These are phyloP conservation scores for Coptotermes formosanus DNA, from an alignment of 1,140 invertebrate genomes.

Conservation along the genomic window DNA sequence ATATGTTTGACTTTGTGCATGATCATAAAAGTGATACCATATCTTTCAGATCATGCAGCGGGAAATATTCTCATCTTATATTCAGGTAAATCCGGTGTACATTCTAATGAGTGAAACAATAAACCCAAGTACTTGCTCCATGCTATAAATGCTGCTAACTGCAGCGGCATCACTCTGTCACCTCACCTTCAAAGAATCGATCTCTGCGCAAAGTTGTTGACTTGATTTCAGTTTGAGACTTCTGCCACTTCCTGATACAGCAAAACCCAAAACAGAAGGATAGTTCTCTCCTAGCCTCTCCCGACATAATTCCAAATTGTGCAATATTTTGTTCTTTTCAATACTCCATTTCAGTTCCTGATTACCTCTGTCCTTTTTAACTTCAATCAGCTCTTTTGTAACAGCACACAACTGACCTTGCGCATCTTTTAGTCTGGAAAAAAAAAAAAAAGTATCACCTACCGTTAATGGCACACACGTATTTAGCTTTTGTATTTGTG, in stretches of 20 bases:
- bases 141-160: too few species aligned
- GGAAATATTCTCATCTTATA: too few species aligned
- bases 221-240: not conserved
- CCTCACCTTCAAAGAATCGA: not conserved
- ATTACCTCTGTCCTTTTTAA: slow-evolving; percentile 22
- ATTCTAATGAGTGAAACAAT: too few species aligned
- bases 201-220: not conserved
- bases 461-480: not conserved
- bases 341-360: slow-evolving; percentile 30
- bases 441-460: too few species aligned
- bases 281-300: slow-evolving; percentile 30
- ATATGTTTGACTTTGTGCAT: too few species aligned
- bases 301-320: slow-evolving; percentile 28
- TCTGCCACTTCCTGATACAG: not conserved
- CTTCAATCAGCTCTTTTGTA: slow-evolving; percentile 20
- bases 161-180: too few species aligned
- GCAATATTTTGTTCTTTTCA: slow-evolving; percentile 33
- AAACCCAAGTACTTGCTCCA: too few species aligned
- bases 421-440: slow-evolving; percentile 16
- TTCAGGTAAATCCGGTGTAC: too few species aligned
- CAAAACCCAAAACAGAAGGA: slow-evolving; percentile 14
- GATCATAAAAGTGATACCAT: too few species aligned
- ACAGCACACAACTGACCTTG: slow-evolving; percentile 28
- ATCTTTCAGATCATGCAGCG: too few species aligned
- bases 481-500: not conserved